A percentile compares a stretch with the other conserved stretches of the same genome.
These are phyloP conservation scores for Crocodylus rhombifer DNA, from an alignment of 2,797 vertebrate genomes.

Conservation along the genomic window DNA sequence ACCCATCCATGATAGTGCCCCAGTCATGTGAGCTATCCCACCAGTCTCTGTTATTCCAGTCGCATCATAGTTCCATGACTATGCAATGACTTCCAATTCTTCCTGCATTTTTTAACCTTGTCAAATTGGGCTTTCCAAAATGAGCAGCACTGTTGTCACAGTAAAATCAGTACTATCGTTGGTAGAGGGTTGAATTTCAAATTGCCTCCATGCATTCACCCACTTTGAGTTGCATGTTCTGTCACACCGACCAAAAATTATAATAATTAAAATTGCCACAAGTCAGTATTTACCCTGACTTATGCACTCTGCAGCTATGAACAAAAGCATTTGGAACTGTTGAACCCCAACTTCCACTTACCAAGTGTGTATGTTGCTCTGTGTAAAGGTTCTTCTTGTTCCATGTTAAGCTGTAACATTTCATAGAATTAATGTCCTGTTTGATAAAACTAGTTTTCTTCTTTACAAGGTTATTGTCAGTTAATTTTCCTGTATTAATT, in stretches of 20 bases:
- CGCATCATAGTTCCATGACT: too few species aligned
- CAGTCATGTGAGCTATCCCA: too few species aligned
- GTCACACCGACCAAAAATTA: not conserved
- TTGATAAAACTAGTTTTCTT: not conserved
- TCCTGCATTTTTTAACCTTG: too few species aligned
- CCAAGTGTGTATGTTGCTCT: not conserved
- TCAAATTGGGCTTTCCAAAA: not conserved
- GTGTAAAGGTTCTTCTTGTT: accelerated
- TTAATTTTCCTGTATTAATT: not conserved
- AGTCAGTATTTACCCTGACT: not conserved
- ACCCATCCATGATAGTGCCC: too few species aligned
- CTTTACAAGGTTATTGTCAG: not conserved
- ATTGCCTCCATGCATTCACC: not conserved
- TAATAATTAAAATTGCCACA: not conserved
- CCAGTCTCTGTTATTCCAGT: too few species aligned
- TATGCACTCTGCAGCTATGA: not conserved
- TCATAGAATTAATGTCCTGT: not conserved
- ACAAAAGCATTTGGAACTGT: not conserved
- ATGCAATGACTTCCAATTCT: too few species aligned
- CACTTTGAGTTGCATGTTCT: not conserved
- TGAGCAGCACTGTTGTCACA: not conserved
- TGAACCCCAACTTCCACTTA: not conserved
- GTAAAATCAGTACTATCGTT: not conserved
- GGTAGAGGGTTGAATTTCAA: too few species aligned
- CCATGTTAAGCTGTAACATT: not conserved